Evolutionary conservation across 2,797 vertebrate genomes (phyloP).

Genomic region (Iguana delicatissima): DNA sequence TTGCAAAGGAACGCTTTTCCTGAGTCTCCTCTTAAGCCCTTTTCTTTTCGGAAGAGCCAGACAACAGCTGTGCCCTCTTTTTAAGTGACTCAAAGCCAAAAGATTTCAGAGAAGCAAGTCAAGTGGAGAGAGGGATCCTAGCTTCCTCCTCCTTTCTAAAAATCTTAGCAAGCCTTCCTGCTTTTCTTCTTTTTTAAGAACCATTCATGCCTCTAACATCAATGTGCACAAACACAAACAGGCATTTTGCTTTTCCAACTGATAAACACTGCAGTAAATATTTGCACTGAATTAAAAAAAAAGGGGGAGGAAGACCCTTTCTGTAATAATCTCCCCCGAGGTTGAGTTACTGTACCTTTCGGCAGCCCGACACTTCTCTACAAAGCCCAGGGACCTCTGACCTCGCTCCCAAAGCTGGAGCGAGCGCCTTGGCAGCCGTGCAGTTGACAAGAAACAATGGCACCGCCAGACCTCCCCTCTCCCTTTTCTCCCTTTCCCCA

Average conservation of each 20-base stretch:
- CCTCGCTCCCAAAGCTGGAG: background rate
- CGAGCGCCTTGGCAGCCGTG: background rate
- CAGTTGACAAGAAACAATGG: constrained; percentile 31
- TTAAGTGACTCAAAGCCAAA: constrained; percentile 5
- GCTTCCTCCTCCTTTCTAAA: background rate
- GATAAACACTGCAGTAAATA: background rate
- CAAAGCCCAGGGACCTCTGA: background rate
- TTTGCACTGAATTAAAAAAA: background rate
- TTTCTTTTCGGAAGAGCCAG: too few relatives aligned
- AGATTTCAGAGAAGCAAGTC: background rate
- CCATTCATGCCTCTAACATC: too few relatives aligned
- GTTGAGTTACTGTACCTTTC: background rate
- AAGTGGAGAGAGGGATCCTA: background rate
- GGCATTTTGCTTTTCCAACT: background rate
- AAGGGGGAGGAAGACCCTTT: background rate
- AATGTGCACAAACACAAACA: background rate
- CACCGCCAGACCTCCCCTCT: background rate
- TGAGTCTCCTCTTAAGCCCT: background rate
- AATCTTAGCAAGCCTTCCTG: background rate
- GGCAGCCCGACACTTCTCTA: background rate
- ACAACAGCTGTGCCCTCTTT: constrained; percentile 46
- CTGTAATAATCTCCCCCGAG: background rate
- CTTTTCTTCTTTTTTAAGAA: background rate
- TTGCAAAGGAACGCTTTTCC: background rate
- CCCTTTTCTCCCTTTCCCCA: background rate